These are phyloP conservation scores for Bembecia ichneumoniformis DNA, from an alignment of 2,888 invertebrate genomes.

Conservation along the genomic window DNA sequence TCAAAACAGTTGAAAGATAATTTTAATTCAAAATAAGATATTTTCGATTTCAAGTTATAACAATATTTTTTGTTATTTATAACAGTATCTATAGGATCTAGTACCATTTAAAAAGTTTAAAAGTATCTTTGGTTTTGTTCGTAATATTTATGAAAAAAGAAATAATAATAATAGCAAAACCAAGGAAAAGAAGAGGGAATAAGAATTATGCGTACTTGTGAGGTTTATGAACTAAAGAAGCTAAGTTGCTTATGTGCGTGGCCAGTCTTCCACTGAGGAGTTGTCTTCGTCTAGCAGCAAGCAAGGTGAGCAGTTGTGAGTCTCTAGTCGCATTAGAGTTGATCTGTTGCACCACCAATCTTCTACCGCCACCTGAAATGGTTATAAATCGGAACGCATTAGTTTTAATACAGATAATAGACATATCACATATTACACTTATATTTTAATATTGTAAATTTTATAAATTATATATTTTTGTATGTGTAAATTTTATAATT, in stretches of 20 bases:
- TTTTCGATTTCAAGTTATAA: too few relatives aligned
- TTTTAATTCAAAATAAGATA: background rate
- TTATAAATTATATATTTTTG: too few relatives aligned
- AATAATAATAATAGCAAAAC: too few relatives aligned
- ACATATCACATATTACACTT: too few relatives aligned
- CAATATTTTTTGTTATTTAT: too few relatives aligned
- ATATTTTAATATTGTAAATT: too few relatives aligned
- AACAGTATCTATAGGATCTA: too few relatives aligned
- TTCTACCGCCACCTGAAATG: slow-evolving; percentile 43
- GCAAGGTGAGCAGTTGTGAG: slow-evolving; percentile 70
- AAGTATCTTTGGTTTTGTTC: too few relatives aligned
- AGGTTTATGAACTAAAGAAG: slow-evolving; percentile 55
- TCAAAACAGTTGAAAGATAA: background rate
- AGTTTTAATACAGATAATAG: background rate
- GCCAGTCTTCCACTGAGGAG: slow-evolving; percentile 69
- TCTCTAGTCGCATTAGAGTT: slow-evolving; percentile 63
- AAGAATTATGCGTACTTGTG: slow-evolving; percentile 41
- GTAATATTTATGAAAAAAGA: too few relatives aligned
- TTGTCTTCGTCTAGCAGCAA: slow-evolving; percentile 75
- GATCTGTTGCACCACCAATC: slow-evolving; percentile 46
- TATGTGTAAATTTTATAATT: too few relatives aligned
- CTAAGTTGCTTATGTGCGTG: slow-evolving; percentile 57
- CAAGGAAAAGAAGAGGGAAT: background rate
- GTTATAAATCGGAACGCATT: background rate
- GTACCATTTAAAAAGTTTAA: too few relatives aligned